Base-by-base conservation (phyloP, 2,113 vertebrate species). In the Petromus typicus region DNA sequence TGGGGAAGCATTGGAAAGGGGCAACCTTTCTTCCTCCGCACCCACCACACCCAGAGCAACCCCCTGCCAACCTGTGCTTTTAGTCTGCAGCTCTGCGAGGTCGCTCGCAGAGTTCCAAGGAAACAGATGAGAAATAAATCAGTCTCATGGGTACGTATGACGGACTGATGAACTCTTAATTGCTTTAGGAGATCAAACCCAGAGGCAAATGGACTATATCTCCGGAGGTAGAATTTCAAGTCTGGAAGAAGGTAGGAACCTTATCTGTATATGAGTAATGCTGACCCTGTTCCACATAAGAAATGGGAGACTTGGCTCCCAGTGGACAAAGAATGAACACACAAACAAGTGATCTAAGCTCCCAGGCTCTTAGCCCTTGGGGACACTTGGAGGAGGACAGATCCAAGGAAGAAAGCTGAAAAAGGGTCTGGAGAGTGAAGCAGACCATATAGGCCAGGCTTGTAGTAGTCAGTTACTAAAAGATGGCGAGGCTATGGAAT, bases 101-200 rank as follows among this genome's bases (percentile, higher is more conserved):
- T 94, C 90, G 86, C 34, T 25, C 45, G 79, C 48, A 83, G 18
- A 85, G 63, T 71, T 95, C 86, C 34, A 83, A 80, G 54, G 71
- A 95, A 95, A 94, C 40, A 76, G 89, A 45, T 92, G 43, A 79
- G 45, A 57, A 93, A 96, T 51, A 85, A 87, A 71, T 25, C 48
- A 75, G 1, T 76, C 73, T 59, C 43, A 6, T 17, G 48, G 37
- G 40, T 86, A 64, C 63, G 37, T 64, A 17, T 69, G 66, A 95
- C 27, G 43, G 79, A 83, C 0, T 73, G 64, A 89, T 71, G 81
- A 92, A 40, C n/a, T 85, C 95, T 71, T 61, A 20, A 54, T 71
- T 89, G 57, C 78, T 89, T 64, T 34, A 94, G 75, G 59, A 57
- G 25, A 91, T 61, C 45, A 67, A 66, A 85, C 57, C 63, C 63